Conservation (phyloP, 37 sponge, comb jelly and placozoan genomes). For the Aplysina aerophoba region DNA sequence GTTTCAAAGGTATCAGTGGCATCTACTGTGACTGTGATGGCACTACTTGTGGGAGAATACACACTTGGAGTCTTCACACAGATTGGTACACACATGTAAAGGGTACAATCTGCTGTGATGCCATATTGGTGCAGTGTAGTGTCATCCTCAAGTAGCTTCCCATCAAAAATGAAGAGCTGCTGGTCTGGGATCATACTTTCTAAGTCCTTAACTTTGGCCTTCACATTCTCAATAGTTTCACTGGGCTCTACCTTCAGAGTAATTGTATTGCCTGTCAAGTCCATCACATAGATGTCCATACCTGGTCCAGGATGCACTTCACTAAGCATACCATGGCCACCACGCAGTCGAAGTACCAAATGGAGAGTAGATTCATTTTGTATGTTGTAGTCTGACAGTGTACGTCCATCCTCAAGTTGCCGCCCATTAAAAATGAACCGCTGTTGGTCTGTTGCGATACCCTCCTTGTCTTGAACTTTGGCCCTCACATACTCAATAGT, state of each 20-base stretch:
- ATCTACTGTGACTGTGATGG: too few relatives aligned
- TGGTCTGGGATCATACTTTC: constrained; percentile 97
- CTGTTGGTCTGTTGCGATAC: constrained; percentile 71
- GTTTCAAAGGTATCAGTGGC: too few relatives aligned
- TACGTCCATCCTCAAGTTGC: constrained; percentile 69
- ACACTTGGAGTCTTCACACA: too few relatives aligned
- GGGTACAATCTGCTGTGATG: too few relatives aligned
- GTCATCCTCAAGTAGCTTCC: too few relatives aligned
- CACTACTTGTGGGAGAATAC: too few relatives aligned
- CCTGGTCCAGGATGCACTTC: too few relatives aligned
- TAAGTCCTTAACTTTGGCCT: constrained; percentile 95
- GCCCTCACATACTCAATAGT: constrained; percentile 71
- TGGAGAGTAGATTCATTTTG: background rate
- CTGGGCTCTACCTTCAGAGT: constrained; percentile 93
- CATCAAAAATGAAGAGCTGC: constrained; percentile 96
- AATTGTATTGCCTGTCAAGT: constrained; percentile 95
- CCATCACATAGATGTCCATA: constrained; percentile 97
- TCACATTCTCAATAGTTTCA: constrained; percentile 96
- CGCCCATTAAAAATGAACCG: constrained; percentile 66
- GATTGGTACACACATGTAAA: too few relatives aligned
- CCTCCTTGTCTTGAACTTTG: constrained; percentile 75
- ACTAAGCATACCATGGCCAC: too few relatives aligned
- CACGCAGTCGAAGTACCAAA: background rate
- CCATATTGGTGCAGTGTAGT: too few relatives aligned
- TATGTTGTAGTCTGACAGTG: constrained; percentile 67